Percentiles rank a stretch among this genome's conserved stretches.
These are phyloP conservation scores for Acleris emargana DNA, from an alignment of 2,888 invertebrate genomes.

Conservation along the genomic window DNA sequence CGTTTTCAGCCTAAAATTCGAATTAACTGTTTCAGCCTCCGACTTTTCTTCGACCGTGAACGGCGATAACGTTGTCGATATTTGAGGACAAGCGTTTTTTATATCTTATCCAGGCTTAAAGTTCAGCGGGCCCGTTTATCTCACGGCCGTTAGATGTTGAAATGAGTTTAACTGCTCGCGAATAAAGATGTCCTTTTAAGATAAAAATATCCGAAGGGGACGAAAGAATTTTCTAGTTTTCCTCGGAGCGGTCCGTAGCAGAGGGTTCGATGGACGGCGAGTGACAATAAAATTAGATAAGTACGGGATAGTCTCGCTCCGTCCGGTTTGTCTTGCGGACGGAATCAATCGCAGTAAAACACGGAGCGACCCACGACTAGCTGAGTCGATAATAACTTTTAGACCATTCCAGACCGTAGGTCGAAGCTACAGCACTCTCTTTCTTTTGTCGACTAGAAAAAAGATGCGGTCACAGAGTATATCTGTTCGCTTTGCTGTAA, in stretches of 20 bases:
- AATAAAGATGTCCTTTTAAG: constrained; percentile 76
- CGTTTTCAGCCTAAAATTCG: neutral
- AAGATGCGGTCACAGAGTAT: constrained; percentile 55
- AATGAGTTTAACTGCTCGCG: constrained; percentile 75
- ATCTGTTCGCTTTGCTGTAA: constrained; percentile 73
- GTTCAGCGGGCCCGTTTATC: constrained; percentile 62
- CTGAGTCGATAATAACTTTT: constrained; percentile 37
- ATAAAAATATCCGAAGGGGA: constrained; percentile 69
- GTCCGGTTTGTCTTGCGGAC: constrained; percentile 71
- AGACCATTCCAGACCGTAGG: constrained; percentile 52
- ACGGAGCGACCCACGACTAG: constrained; percentile 55
- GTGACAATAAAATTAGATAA: constrained; percentile 84
- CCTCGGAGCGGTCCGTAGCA: constrained; percentile 59
- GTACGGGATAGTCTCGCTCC: constrained; percentile 74
- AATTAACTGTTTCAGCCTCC: constrained; percentile 2
- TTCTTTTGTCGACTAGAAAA: constrained; percentile 36
- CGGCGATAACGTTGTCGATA: constrained; percentile 45
- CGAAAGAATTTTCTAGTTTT: constrained; percentile 71
- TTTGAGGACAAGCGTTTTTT: constrained; percentile 54
- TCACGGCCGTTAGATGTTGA: constrained; percentile 62
- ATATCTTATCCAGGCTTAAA: constrained; percentile 47
- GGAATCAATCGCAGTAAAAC: constrained; percentile 82
- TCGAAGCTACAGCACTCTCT: constrained; percentile 37
- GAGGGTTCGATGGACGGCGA: constrained; percentile 68
- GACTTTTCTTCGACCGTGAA: constrained; percentile 16